phyloP scores from a whole-genome alignment of 2,888 invertebrate genomes.

The Hecatera dysodea region DNA sequence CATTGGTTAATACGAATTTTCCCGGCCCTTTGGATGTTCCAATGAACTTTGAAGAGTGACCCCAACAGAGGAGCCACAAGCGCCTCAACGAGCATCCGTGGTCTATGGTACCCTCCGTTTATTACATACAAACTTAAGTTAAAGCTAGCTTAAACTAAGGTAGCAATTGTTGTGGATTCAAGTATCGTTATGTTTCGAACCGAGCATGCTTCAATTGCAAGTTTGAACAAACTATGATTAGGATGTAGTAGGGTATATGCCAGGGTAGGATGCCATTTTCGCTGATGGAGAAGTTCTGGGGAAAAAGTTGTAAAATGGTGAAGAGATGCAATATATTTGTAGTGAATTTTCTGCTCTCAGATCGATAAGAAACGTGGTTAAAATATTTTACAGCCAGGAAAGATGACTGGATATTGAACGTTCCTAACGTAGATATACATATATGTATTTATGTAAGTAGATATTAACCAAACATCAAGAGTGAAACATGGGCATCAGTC shows the following conservation, averaged over 20 bases:
- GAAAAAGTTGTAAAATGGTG: background rate
- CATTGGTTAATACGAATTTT: no score
- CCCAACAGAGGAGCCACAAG: no score
- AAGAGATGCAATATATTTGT: background rate
- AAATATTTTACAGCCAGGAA: background rate
- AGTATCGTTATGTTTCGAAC: constrained; percentile 41
- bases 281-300: background rate
- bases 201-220: constrained; percentile 38
- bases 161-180: constrained; percentile 41
- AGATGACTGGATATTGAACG: no score
- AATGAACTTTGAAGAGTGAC: no score
- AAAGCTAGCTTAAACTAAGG: constrained; percentile 23
- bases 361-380: background rate
- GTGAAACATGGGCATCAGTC: no score
- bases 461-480: no score
- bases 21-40: no score
- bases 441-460: no score
- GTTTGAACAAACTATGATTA: constrained; percentile 36
- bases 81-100: background rate
- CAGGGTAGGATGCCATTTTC: constrained; percentile 21
- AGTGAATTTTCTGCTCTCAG: background rate
- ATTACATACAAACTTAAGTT: constrained; percentile 45
- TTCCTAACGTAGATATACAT: no score
- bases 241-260: no score
- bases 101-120: constrained; percentile 20